These are phyloP conservation scores for Cryptoblepharus egeriae DNA, from an alignment of 2,797 vertebrate genomes.

Conservation along the genomic window DNA sequence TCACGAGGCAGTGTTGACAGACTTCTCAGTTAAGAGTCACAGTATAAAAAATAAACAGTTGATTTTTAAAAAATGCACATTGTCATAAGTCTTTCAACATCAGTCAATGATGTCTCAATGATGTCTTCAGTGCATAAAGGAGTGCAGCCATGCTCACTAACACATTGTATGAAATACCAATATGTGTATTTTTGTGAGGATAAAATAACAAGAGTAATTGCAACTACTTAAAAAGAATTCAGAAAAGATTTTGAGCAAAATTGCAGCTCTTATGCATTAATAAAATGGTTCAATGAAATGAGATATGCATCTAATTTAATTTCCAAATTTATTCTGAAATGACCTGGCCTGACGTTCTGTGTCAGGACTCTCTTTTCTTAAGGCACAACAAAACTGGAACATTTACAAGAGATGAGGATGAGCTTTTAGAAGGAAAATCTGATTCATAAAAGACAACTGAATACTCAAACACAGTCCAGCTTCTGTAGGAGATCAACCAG, in stretches of 20 bases:
- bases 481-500: background rate
- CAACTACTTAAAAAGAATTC: constrained; percentile 72
- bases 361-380: constrained; percentile 52
- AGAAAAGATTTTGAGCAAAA: constrained; percentile 67
- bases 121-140: constrained; percentile 67
- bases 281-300: constrained; percentile 72
- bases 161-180: constrained; percentile 73
- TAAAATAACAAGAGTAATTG: constrained; percentile 76
- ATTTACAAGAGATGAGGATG: constrained; percentile 41
- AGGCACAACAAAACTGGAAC: constrained; percentile 50
- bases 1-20: constrained; percentile 41
- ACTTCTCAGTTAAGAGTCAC: constrained; percentile 30
- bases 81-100: background rate
- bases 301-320: constrained; percentile 63
- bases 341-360: no score
- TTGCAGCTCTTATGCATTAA: constrained; percentile 62
- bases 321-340: constrained; percentile 52
- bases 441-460: constrained; percentile 5
- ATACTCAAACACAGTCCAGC: constrained; percentile 6
- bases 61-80: background rate
- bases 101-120: constrained; percentile 28
- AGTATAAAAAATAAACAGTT: background rate
- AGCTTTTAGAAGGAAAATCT: constrained; percentile 39
- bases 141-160: constrained; percentile 43
- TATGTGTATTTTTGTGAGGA: constrained; percentile 76